These are phyloP conservation scores for Zapus hudsonius DNA, from an alignment of 2,113 vertebrate species.

Conservation along the genomic window DNA sequence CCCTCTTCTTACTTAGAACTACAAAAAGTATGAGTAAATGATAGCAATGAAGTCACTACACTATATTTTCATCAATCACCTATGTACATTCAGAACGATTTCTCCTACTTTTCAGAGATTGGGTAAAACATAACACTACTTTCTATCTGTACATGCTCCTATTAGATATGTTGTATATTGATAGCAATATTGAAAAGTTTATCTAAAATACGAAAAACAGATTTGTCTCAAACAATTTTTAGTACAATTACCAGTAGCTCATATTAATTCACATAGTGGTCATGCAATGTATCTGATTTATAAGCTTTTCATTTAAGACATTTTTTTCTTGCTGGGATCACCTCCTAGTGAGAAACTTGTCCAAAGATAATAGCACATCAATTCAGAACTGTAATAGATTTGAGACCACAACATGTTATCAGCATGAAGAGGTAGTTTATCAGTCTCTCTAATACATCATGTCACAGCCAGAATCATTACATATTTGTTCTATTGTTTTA, in stretches of 20 bases:
- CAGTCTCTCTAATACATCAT: conserved; percentile 75
- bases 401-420: conserved; percentile 81
- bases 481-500: conserved; percentile 84
- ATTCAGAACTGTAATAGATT: conserved; percentile 84
- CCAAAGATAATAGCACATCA: conserved; percentile 85
- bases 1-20: background rate
- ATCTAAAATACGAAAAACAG: conserved; percentile 60
- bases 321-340: conserved; percentile 79
- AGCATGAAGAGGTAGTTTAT: conserved; percentile 81
- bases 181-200: conserved; percentile 64
- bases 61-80: background rate
- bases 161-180: background rate
- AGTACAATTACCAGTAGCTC: conserved; percentile 70
- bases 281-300: conserved; percentile 82
- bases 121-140: background rate
- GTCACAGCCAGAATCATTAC: conserved; percentile 85
- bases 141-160: background rate
- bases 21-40: background rate
- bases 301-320: conserved; percentile 84
- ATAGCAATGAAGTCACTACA: background rate
- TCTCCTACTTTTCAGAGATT: conserved; percentile 17
- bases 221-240: conserved; percentile 58
- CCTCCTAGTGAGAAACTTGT: conserved; percentile 86
- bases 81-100: background rate
- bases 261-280: conserved; percentile 81